phyloP scores from a whole-genome alignment of 2,888 invertebrate genomes.

The Abrostola tripartita region DNA sequence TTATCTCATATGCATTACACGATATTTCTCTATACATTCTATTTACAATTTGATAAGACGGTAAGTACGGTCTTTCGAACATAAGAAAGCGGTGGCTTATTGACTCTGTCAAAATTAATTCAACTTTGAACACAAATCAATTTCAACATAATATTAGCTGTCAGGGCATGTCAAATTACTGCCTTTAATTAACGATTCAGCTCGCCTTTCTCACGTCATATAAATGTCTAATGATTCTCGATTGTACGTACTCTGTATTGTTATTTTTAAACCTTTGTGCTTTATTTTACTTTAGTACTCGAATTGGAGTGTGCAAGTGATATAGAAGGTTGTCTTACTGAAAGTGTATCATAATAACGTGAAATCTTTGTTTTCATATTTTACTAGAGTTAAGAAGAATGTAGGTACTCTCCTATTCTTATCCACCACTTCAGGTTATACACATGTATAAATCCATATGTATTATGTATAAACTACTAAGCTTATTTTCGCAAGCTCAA shows the following conservation, averaged over 20 bases:
- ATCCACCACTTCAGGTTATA: too few relatives aligned
- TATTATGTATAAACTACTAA: too few relatives aligned
- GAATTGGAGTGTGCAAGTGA: conserved; percentile 24
- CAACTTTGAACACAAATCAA: conserved; percentile 87
- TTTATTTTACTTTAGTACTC: conserved; percentile 48
- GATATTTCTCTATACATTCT: conserved; percentile 8
- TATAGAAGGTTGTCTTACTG: conserved; percentile 19
- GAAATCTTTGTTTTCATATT: too few relatives aligned
- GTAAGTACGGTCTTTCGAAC: conserved; percentile 55
- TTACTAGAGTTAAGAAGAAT: too few relatives aligned
- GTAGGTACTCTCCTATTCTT: too few relatives aligned
- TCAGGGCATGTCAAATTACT: conserved; percentile 85
- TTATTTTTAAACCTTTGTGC: conserved; percentile 65
- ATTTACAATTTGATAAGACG: conserved; percentile 46
- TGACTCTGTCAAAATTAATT: conserved; percentile 87
- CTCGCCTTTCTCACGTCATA: conserved; percentile 79
- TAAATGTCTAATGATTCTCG: conserved; percentile 69
- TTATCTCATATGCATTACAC: neutral
- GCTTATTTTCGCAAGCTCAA: too few relatives aligned
- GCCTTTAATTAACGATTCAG: conserved; percentile 79
- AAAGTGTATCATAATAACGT: neutral
- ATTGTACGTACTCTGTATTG: conserved; percentile 60
- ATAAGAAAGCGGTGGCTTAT: conserved; percentile 83
- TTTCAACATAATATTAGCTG: conserved; percentile 86
- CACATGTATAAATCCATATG: too few relatives aligned